phyloP scores from a whole-genome alignment of 2,113 vertebrate species.

The Scopus umbretta region DNA sequence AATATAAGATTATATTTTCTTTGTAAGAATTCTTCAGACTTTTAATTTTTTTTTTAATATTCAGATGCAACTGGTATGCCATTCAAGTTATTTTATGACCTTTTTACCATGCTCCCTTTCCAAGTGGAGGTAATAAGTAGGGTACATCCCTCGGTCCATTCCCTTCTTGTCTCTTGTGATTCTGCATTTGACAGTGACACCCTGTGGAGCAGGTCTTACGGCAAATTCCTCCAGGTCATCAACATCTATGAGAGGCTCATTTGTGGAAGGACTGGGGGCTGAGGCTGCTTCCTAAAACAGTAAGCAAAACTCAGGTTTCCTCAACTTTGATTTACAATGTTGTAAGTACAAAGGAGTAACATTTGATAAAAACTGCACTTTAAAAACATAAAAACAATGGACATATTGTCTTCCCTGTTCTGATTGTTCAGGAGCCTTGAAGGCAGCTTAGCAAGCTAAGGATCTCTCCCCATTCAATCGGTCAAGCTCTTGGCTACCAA shows the following conservation, averaged over 20 bases:
- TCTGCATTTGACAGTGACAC: slow-evolving; percentile 92
- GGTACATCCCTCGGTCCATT: slow-evolving; percentile 99
- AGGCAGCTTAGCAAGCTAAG: background rate
- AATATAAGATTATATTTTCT: background rate
- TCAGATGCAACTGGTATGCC: slow-evolving; percentile 46
- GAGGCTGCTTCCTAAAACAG: slow-evolving; percentile 86
- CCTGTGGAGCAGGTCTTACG: slow-evolving; percentile 90
- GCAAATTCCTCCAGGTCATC: slow-evolving; percentile 96
- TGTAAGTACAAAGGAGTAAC: background rate
- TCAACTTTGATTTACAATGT: background rate
- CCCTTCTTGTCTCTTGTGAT: slow-evolving; percentile 99
- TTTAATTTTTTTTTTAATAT: background rate
- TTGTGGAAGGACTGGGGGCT: slow-evolving; percentile 84
- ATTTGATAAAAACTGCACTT: background rate
- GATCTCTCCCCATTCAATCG: background rate
- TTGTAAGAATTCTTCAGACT: background rate
- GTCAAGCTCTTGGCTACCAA: background rate
- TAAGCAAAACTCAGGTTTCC: background rate
- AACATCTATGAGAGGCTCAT: slow-evolving; percentile 84
- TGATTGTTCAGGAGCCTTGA: background rate
- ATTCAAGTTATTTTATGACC: slow-evolving; percentile 77
- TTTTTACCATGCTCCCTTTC: slow-evolving; percentile 98
- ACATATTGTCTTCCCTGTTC: background rate
- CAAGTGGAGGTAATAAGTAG: slow-evolving; percentile 98
- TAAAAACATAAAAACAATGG: background rate